Conservation (phyloP, 2,888 invertebrate species). For the Pristionchus fissidentatus region DNA sequence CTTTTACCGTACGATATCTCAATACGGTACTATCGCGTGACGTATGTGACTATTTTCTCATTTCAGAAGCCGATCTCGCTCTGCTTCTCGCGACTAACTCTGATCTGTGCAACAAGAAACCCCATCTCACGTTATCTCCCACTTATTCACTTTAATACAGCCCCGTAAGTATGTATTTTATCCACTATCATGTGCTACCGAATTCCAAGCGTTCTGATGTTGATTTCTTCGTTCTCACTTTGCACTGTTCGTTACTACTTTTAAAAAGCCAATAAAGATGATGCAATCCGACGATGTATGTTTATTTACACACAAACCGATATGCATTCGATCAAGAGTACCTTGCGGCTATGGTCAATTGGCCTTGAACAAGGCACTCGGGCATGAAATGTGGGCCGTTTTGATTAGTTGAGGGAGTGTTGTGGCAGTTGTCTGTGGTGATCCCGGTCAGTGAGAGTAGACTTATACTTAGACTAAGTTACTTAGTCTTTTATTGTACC, state of each 20-base stretch:
- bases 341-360: not conserved
- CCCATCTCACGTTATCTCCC: constrained; percentile 1
- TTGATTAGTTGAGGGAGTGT: constrained; percentile 10
- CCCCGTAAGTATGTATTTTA: not conserved
- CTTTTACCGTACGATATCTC: too few relatives aligned
- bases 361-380: constrained; percentile 30
- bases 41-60: not conserved
- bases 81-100: constrained; percentile 47
- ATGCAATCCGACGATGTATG: not conserved
- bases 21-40: too few relatives aligned
- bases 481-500: too few relatives aligned
- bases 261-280: not conserved
- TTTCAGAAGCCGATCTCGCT: constrained; percentile 51
- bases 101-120: not conserved
- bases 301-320: not conserved
- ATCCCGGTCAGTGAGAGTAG: too few relatives aligned
- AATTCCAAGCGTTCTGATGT: constrained; percentile 6
- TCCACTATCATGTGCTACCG: not conserved
- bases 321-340: constrained; percentile 11
- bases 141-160: constrained; percentile 40
- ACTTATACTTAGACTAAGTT: not conserved
- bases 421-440: not conserved
- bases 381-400: constrained; percentile 21
- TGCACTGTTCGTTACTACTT: constrained; percentile 34
- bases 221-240: constrained; percentile 25